Evolutionary conservation across 2,113 vertebrate genomes (phyloP).

Genomic region (Neodon shergylaensis): DNA sequence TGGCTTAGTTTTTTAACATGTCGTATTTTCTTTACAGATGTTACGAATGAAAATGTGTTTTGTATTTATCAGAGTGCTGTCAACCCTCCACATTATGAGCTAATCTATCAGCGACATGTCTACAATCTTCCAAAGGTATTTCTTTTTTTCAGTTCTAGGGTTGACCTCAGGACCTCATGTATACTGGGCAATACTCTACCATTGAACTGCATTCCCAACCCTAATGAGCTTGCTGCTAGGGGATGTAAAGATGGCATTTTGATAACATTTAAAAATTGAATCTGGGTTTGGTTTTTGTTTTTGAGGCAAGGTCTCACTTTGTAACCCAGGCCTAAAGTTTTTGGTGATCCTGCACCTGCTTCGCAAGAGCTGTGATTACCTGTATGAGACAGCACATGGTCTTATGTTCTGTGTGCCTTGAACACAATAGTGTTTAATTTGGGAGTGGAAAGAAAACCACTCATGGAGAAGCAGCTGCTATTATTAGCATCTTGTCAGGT

Average conservation of each 20-base stretch:
- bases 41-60: slow-evolving; percentile 95
- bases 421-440: slow-evolving; percentile 42
- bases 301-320: background rate
- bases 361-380: background rate
- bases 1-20: background rate
- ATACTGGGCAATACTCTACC: background rate
- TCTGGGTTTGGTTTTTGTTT: background rate
- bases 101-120: slow-evolving; percentile 94
- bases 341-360: background rate
- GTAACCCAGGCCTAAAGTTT: background rate
- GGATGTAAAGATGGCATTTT: slow-evolving; percentile 10
- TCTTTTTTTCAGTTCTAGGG: background rate
- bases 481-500: background rate
- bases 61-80: slow-evolving; percentile 96
- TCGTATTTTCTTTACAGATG: slow-evolving; percentile 84
- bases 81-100: slow-evolving; percentile 96
- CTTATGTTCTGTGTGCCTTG: background rate
- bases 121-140: slow-evolving; percentile 96
- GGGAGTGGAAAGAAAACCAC: slow-evolving; percentile 31
- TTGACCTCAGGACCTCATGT: background rate
- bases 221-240: background rate
- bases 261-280: slow-evolving; percentile 47
- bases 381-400: background rate
- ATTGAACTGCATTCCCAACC: background rate
- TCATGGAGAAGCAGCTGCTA: background rate